phyloP scores from a whole-genome alignment of 1,140 invertebrate genomes.

The Episyrphus balteatus region DNA sequence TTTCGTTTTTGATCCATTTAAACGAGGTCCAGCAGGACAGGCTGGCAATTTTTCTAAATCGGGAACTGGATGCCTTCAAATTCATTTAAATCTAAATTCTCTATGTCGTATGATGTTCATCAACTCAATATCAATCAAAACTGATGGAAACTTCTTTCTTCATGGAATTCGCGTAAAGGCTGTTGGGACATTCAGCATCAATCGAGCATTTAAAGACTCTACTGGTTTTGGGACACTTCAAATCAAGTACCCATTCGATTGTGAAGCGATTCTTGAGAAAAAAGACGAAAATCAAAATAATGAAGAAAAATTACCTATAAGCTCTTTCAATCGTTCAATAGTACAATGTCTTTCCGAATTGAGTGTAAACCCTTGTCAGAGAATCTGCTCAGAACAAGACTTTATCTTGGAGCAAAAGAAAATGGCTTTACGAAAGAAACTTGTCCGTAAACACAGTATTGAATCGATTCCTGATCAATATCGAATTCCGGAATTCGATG shows the following conservation, averaged over 20 bases:
- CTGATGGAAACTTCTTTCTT: conserved; percentile 32
- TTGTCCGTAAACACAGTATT: conserved; percentile 14
- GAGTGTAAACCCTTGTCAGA: too few species aligned
- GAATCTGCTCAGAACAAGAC: conserved; percentile 16
- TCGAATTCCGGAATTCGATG: conserved; percentile 15
- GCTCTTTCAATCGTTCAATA: too few species aligned
- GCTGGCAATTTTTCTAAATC: conserved; percentile 26
- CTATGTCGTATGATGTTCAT: conserved; percentile 20
- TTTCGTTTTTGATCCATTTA: conserved; percentile 40
- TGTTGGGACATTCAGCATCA: conserved; percentile 18
- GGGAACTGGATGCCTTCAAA: conserved; percentile 24
- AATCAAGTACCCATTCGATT: not conserved
- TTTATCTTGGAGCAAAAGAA: conserved; percentile 1
- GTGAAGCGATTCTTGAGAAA: not conserved
- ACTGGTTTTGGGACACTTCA: conserved; percentile 21
- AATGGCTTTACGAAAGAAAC: conserved; percentile 14
- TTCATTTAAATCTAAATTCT: conserved; percentile 30
- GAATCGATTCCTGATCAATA: conserved; percentile 25
- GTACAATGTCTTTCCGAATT: too few species aligned
- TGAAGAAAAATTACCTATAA: not conserved
- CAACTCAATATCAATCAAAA: conserved; percentile 28
- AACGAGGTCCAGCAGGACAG: conserved; percentile 20
- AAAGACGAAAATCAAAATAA: not conserved
- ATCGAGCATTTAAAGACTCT: conserved; percentile 19
- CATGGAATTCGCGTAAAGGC: conserved; percentile 25